Base-by-base conservation (phyloP, 2,888 invertebrate genomes). In the Xestia c-nigrum region DNA sequence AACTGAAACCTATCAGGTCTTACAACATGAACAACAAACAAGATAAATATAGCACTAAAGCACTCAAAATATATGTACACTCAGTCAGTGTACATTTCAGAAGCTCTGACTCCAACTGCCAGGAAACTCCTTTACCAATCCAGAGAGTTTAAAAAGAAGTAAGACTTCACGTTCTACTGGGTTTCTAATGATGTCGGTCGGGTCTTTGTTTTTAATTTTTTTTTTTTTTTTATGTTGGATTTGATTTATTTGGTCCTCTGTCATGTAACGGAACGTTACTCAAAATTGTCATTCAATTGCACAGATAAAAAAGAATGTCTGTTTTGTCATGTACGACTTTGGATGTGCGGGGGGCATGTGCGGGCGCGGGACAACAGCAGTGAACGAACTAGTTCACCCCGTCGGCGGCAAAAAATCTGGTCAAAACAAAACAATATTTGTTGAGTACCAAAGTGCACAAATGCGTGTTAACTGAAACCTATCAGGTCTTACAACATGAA, bases 391-490 rank as follows among this genome's bases (percentile, higher is more conserved):
- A n/a, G n/a, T n/a, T n/a, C n/a, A n/a, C n/a, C n/a, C n/a, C n/a
- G n/a, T n/a, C n/a, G n/a, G n/a, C n/a, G n/a, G n/a, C n/a, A 43
- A 65, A 46, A 65, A 46, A 24, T 19, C n/a, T 24, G 65, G 19
- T 9, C n/a, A 46, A 43, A 19, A n/a, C n/a, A n/a, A n/a, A n/a
- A n/a, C n/a, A n/a, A n/a, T n/a, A n/a, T n/a, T n/a, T n/a, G n/a
- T n/a, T 16, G 43, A 65, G 10, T 65, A 65, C 16, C 24, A 46
- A 24, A 65, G 9, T 24, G 19, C 9, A 3, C 3, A 46, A 46
- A 65, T 24, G 9, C 65, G 65, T 65, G 24, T 43, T 16, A 65
- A 65, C 5, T 65, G 2, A 65, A 65, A 65, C 43, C 64, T n/a
- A 24, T 65, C 9, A 65, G n/a, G 16, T n/a, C 43, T 2, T 46